Base-by-base conservation (phyloP, 64 coral and sea anemone genomes). In the Montipora efflorescens region DNA sequence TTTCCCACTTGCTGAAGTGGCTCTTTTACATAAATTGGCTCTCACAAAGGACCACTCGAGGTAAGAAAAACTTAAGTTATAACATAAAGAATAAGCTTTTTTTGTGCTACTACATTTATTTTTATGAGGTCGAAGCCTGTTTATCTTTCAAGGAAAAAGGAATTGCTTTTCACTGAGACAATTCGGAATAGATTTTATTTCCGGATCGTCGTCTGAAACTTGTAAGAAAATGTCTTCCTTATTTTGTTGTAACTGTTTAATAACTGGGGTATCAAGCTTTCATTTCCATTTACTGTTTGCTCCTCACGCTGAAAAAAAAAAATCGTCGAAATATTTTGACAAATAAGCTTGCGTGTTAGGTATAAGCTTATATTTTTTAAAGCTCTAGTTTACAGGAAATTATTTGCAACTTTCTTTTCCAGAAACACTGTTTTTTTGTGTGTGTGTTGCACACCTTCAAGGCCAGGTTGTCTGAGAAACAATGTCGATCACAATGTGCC, bases 401-500 rank as follows among this genome's bases (percentile, higher is more conserved):
- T 71, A 5, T 8, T 23, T 71, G 68, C 20, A 5, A 71, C 68
- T 20, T 23, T 23, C 8, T 20, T 23, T 67, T 18, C 15, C 62
- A 67, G 16, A 9, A 9, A 25, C 0, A 25, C 25, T 25, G 25
- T 25, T 4, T 8, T 23, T 64, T 64, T 64, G 0, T 12, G 8
- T 12, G 8, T 64, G 4, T 20, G 5, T 71, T 20, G 18, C 20
- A 71, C 18, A 16, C 5, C 5, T 21, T 15, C 4, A 11, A 64
- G 14, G 61, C 14, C 61, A 64, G 13, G 8, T 64, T 76, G 9
- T 76, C 23, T 3, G 25, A 15, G 47, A 70, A 15, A 72, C 47
- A 43, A 86, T 86, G 82, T 86, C 84, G 43, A 49, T 86, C 67
- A 92, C 88, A 46, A 92, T 97, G 44, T 97, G 77, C 69, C 82